Evolutionary conservation across 2,797 vertebrate genomes (phyloP).

Genomic region (Avahi laniger): DNA sequence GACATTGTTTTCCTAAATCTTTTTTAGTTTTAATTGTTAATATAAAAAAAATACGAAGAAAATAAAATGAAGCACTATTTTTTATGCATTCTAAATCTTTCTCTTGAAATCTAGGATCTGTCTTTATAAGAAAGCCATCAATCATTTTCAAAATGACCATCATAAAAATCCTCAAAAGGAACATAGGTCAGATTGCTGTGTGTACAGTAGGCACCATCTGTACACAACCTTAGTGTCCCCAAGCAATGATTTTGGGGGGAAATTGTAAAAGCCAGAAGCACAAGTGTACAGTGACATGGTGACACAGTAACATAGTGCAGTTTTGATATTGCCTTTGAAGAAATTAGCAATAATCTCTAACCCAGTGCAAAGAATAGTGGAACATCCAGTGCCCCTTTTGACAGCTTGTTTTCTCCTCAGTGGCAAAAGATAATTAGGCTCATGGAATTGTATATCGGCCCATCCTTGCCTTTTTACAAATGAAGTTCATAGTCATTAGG

Average conservation of each 20-base stretch:
- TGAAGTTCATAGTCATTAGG: neutral
- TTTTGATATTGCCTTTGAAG: neutral
- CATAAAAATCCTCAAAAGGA: neutral
- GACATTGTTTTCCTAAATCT: neutral
- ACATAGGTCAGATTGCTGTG: neutral
- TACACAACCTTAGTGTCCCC: neutral
- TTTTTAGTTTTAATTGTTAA: neutral
- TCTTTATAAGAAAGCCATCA: slow-evolving; percentile 5
- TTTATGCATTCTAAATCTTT: neutral
- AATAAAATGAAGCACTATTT: neutral
- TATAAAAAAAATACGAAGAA: neutral
- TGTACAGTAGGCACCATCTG: neutral
- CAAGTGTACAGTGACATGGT: neutral
- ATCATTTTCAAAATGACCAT: neutral
- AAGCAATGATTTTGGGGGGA: neutral
- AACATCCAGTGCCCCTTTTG: neutral
- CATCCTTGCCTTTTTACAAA: slow-evolving; percentile 14
- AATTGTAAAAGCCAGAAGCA: neutral
- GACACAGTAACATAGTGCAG: neutral
- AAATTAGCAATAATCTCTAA: slow-evolving; percentile 11
- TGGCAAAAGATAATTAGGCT: slow-evolving; percentile 20
- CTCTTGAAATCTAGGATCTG: neutral
- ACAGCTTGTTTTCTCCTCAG: slow-evolving; percentile 24
- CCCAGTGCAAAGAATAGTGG: neutral
- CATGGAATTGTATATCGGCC: slow-evolving; percentile 23